Percentiles rank a stretch among this genome's conserved stretches.
phyloP scores from a whole-genome alignment of 2,888 invertebrate genomes.

The Ectemnius continuus region DNA sequence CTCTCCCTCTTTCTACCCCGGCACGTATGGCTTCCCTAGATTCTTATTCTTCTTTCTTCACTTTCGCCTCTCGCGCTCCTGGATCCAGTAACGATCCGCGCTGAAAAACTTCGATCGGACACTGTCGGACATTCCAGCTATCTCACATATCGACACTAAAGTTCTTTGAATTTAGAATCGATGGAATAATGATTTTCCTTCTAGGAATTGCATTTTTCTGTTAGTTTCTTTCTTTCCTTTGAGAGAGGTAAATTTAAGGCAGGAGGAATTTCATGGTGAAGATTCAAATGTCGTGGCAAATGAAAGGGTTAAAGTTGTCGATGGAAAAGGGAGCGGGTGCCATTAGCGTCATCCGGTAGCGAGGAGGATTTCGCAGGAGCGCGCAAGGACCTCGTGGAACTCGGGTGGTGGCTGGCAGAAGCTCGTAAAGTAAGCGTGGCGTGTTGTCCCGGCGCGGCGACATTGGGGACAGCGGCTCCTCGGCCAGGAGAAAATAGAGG shows the following conservation, averaged over 20 bases:
- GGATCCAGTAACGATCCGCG: background rate
- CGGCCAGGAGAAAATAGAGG: constrained; percentile 46
- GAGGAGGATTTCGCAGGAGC: constrained; percentile 32
- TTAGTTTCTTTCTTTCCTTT: too few relatives aligned
- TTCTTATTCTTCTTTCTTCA: constrained; percentile 12
- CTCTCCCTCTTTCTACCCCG: constrained; percentile 17
- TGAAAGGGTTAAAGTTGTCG: background rate
- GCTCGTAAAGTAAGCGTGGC: constrained; percentile 46
- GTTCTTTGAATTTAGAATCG: too few relatives aligned
- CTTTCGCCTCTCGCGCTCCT: constrained; percentile 16
- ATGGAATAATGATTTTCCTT: too few relatives aligned
- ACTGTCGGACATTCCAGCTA: too few relatives aligned
- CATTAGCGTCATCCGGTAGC: constrained; percentile 50
- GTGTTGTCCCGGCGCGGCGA: constrained; percentile 40
- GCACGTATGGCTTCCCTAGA: constrained; percentile 35
- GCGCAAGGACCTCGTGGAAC: constrained; percentile 36
- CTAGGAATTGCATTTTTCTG: too few relatives aligned
- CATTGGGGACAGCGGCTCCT: constrained; percentile 10
- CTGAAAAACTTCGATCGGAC: too few relatives aligned
- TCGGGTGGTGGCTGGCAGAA: constrained; percentile 26
- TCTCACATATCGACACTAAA: too few relatives aligned
- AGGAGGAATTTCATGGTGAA: too few relatives aligned
- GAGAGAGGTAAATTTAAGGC: too few relatives aligned
- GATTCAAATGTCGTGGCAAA: too few relatives aligned
- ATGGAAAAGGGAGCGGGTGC: constrained; percentile 21